Conservation (phyloP, 1,140 invertebrate genomes). For the Arion vulgaris region DNA sequence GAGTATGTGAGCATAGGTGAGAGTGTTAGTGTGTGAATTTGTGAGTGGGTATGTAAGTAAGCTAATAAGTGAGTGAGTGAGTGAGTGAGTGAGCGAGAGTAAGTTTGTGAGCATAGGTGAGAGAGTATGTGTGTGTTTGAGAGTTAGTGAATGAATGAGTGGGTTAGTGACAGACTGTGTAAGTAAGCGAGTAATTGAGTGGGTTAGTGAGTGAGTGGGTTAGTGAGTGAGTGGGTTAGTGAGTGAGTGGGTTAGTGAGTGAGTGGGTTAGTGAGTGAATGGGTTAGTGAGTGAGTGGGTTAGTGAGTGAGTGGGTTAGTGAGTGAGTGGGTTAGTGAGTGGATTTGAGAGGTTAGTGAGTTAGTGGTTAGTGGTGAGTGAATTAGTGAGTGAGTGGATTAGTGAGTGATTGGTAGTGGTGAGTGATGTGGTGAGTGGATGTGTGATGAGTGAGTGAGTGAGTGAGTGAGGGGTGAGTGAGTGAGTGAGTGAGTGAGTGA, state of each 20-base stretch:
- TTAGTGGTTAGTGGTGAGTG: slow-evolving; percentile 29
- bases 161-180: not conserved
- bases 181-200: not conserved
- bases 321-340: slow-evolving; percentile 13
- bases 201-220: not conserved
- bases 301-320: slow-evolving; percentile 17
- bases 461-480: not conserved
- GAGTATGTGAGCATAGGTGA: not conserved
- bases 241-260: not conserved
- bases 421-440: not conserved
- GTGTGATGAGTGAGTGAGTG: not conserved
- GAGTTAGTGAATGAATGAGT: not conserved
- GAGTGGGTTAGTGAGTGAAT: slow-evolving; percentile 8
- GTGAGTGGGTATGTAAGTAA: too few relatives aligned
- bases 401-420: not conserved
- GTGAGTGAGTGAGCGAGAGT: not conserved
- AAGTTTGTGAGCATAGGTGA: not conserved
- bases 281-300: not conserved
- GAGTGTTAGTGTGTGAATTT: not conserved
- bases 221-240: not conserved
- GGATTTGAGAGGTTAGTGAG: not conserved
- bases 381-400: slow-evolving; percentile 5
- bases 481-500: not conserved
- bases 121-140: slow-evolving; percentile 16
- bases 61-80: not conserved